Evolutionary conservation across 2,797 vertebrate genomes (phyloP).

Genomic region (Siniperca scherzeri): DNA sequence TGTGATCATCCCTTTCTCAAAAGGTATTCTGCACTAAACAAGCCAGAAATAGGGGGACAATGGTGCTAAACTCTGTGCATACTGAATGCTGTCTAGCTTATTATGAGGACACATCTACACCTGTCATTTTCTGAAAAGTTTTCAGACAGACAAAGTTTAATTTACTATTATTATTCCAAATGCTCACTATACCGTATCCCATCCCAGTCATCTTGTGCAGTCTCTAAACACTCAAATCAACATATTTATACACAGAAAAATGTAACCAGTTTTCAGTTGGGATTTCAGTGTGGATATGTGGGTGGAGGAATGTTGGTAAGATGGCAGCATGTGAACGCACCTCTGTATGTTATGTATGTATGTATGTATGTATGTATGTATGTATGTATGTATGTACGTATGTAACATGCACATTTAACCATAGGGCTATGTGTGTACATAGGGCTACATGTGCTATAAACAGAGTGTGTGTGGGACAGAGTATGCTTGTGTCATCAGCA

Average conservation of each 20-base stretch:
- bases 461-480: background rate
- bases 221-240: background rate
- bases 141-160: background rate
- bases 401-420: background rate
- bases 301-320: background rate
- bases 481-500: constrained; percentile 22
- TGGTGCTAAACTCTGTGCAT: background rate
- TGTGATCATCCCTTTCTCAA: background rate
- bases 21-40: background rate
- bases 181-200: background rate
- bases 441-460: background rate
- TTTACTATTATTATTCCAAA: background rate
- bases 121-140: background rate
- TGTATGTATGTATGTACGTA: too few relatives aligned
- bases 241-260: background rate
- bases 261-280: background rate
- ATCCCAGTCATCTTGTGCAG: too few relatives aligned
- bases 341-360: background rate
- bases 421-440: background rate
- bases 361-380: too few relatives aligned
- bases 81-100: background rate
- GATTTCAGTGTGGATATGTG: background rate
- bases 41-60: background rate
- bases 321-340: background rate
- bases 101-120: background rate